phyloP scores from a whole-genome alignment of 2,888 invertebrate species.

The Mesopsocus fuscifrons region DNA sequence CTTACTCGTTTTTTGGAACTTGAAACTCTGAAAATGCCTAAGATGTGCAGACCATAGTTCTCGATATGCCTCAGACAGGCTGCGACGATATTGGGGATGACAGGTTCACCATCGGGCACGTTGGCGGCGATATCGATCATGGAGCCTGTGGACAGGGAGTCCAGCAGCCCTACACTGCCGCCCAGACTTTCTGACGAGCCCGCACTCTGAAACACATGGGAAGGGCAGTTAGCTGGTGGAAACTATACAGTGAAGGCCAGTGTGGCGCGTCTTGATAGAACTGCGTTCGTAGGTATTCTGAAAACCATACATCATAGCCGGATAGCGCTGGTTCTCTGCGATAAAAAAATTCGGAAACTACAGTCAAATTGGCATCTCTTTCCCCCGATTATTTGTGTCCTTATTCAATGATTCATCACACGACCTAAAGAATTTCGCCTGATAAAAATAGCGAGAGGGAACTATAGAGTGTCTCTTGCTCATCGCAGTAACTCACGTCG shows the following conservation, averaged over 20 bases:
- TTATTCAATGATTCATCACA: not conserved
- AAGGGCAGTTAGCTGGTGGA: too few relatives aligned
- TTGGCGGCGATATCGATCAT: constrained; percentile 27
- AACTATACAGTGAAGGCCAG: too few relatives aligned
- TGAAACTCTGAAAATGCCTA: constrained; percentile 83
- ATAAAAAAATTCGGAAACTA: not conserved
- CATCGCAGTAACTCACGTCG: too few relatives aligned
- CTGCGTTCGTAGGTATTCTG: too few relatives aligned
- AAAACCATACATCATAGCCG: too few relatives aligned
- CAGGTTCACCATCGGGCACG: constrained; percentile 26
- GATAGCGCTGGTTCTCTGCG: too few relatives aligned
- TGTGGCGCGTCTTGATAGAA: too few relatives aligned
- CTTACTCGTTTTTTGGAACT: constrained; percentile 81
- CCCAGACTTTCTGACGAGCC: constrained; percentile 56
- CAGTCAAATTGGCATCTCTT: not conserved
- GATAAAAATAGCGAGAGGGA: not conserved
- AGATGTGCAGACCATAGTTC: constrained; percentile 57
- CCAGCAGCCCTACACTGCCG: constrained; percentile 29
- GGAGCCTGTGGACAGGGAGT: constrained; percentile 26
- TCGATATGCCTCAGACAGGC: constrained; percentile 70
- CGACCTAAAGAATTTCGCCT: not conserved
- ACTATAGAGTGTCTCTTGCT: not conserved
- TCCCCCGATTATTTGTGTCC: not conserved
- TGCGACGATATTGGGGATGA: constrained; percentile 57
- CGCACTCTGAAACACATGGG: constrained; percentile 33